Percentiles rank a stretch among this genome's conserved stretches.
Evolutionary conservation across 2,888 invertebrate genomes (phyloP).

Genomic region (Dryococelus australis): DNA sequence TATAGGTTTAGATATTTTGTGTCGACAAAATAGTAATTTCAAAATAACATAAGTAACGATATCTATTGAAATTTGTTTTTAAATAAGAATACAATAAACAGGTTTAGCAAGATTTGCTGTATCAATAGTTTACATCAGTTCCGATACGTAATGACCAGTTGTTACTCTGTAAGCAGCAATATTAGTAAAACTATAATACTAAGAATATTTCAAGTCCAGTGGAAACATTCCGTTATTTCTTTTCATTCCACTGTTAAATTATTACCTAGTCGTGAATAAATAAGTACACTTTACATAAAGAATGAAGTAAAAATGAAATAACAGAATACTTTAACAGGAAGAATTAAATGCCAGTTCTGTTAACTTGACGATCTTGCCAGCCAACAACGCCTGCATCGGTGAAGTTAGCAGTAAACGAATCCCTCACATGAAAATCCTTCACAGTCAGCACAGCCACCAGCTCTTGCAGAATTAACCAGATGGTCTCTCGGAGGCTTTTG

Average conservation of each 20-base stretch:
- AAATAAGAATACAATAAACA: no score
- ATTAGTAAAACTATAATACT: slow-evolving; percentile 3
- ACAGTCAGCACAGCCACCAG: not conserved
- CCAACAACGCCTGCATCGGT: not conserved
- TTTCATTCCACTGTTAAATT: not conserved
- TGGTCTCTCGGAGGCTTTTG: not conserved
- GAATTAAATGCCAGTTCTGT: not conserved
- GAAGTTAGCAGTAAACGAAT: slow-evolving; percentile 1
- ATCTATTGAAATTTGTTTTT: not conserved
- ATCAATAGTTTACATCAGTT: no score
- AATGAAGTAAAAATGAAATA: not conserved
- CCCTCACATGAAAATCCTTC: slow-evolving; percentile 22
- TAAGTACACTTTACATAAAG: not conserved
- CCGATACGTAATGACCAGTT: not conserved
- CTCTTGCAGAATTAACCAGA: slow-evolving; percentile 28
- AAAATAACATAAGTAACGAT: not conserved
- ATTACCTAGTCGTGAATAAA: not conserved
- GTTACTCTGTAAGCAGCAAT: not conserved
- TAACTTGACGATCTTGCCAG: not conserved
- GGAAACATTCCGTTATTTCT: not conserved
- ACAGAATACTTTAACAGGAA: not conserved
- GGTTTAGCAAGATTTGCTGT: no score
- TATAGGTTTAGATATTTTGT: not conserved
- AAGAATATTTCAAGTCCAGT: not conserved
- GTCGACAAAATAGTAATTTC: not conserved